Conservation (phyloP, 2,797 vertebrate genomes). For the Aldrovandia affinis region DNA sequence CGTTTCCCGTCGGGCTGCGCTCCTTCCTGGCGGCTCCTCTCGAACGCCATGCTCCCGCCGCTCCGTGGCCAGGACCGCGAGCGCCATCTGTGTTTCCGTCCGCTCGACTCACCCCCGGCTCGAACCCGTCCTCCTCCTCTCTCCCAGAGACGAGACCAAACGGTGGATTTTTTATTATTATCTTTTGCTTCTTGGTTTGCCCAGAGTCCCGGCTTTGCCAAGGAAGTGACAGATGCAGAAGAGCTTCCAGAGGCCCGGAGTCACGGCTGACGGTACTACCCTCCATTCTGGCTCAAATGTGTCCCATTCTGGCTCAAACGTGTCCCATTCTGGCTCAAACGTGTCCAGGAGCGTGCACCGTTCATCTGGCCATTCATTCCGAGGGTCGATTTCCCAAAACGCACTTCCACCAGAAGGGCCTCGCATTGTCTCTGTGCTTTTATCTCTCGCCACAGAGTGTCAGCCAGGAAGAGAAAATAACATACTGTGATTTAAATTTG, state of each 20-base stretch:
- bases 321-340: constrained; percentile 35
- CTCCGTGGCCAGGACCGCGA: constrained; percentile 55
- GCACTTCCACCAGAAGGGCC: not conserved
- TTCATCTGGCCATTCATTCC: not conserved
- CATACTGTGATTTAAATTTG: not conserved
- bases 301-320: constrained; percentile 38
- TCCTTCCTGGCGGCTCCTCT: constrained; percentile 9
- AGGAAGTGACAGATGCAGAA: constrained; percentile 54
- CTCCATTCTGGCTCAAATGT: constrained; percentile 12
- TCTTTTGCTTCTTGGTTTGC: too few species aligned
- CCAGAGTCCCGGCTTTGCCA: constrained; percentile 34
- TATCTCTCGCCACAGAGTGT: not conserved
- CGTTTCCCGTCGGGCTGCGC: not conserved
- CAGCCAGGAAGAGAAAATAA: not conserved
- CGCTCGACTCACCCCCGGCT: constrained; percentile 53
- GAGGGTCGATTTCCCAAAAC: not conserved
- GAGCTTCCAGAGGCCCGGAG: constrained; percentile 53
- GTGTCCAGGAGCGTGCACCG: constrained; percentile 28
- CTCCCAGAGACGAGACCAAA: constrained; percentile 64
- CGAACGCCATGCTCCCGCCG: too few species aligned
- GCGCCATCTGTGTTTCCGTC: constrained; percentile 55
- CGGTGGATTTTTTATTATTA: constrained; percentile 52
- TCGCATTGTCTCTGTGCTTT: not conserved
- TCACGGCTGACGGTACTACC: constrained; percentile 48
- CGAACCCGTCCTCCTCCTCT: constrained; percentile 40